Base-by-base conservation (phyloP, 2,888 invertebrate species). In the Coleophora deauratella region DNA sequence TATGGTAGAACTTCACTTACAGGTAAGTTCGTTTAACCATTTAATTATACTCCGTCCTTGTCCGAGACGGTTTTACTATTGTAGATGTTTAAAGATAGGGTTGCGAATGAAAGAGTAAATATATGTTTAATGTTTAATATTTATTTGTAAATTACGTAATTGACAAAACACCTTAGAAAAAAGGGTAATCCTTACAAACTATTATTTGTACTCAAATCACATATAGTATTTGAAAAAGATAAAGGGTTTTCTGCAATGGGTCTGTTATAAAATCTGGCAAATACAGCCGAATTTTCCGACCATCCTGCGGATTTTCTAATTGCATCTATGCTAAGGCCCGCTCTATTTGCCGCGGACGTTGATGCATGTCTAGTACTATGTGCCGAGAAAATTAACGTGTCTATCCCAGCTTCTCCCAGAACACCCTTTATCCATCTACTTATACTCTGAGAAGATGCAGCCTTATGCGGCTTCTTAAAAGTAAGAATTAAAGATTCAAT, bases 281-380 rank as follows among this genome's bases (percentile, higher is more conserved):
- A 14, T 8, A 12, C 12, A 13, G 12, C 9, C 1, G 34, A 34
- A 6, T 4, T 9, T 12, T 3, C 4, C 6, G 34, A 4, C 34
- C 34, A 34, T 7, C 34, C 34, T 2, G 34, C 34, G 4, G 34
- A 6, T 34, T 34, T 14, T 1, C 40, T 12, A 1, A 40, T 41
- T 7, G 12, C 8, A 8, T 41, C 40, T 0, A 41, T 3, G n/a
- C n/a, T 13, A 6, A 41, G 14, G 10, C 36, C 36, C 2, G 36
- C 40, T 8, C 15, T 9, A 30, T 13, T 1, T 3, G 52, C 50
- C 0, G 49, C 47, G 0, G 52, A 49, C 7, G 46, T 49, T 27
- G 49, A 34, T 1, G 50, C 47, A 39, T 53, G 45, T 4, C 46
- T 21, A 4, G 49, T 43, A 34, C 49, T 47, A 35, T 45, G 49